phyloP scores from a whole-genome alignment of 2,113 vertebrate species.

The Zapus hudsonius region DNA sequence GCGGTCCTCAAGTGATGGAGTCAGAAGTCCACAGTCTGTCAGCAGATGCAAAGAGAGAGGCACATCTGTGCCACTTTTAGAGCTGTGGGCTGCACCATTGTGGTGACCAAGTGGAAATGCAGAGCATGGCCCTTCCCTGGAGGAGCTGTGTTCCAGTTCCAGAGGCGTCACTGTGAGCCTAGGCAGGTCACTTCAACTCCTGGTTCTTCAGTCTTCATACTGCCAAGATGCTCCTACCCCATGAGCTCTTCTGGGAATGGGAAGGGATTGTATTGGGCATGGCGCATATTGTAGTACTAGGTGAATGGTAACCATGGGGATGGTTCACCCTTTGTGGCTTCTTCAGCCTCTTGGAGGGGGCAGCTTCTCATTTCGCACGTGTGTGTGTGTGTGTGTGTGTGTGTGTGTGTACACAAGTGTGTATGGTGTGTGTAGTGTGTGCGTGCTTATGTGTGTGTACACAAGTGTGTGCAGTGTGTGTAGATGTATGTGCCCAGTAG shows the following conservation, averaged over 20 bases:
- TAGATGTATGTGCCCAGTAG: too few species aligned
- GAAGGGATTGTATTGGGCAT: background rate
- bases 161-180: background rate
- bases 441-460: too few species aligned
- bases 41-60: background rate
- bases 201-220: background rate
- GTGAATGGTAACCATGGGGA: background rate
- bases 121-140: background rate
- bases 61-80: background rate
- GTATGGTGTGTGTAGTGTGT: too few species aligned
- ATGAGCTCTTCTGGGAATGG: background rate
- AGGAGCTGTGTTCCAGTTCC: background rate
- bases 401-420: too few species aligned
- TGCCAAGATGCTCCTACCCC: background rate
- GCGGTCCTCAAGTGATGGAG: background rate
- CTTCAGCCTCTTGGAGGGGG: background rate
- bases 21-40: background rate
- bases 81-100: background rate
- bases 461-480: too few species aligned
- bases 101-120: background rate
- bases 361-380: background rate
- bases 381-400: too few species aligned
- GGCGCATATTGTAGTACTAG: fast-evolving
- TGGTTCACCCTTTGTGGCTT: background rate
- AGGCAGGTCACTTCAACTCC: background rate